Percentiles rank a stretch among this genome's conserved stretches.
Evolutionary conservation across 2,797 vertebrate species (phyloP).

Genomic region (Rhinoraja longicauda): DNA sequence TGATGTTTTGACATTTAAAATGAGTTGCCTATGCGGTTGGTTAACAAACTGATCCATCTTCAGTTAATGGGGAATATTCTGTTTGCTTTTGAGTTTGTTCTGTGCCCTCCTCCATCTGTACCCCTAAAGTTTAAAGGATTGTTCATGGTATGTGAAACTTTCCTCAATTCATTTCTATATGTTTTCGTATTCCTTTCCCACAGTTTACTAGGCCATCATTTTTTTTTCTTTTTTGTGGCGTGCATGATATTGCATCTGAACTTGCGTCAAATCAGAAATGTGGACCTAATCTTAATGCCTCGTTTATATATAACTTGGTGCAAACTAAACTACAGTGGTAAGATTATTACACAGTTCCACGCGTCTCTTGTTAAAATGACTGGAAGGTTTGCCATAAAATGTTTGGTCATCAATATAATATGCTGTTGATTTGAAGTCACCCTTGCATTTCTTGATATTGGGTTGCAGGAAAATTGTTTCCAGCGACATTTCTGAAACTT

Average conservation of each 20-base stretch:
- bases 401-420: constrained; percentile 25
- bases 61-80: constrained; percentile 2
- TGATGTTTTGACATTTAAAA: background rate
- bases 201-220: background rate
- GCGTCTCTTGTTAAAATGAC: background rate
- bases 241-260: background rate
- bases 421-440: background rate
- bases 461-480: background rate
- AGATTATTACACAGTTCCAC: background rate
- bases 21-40: background rate
- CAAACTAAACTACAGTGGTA: background rate
- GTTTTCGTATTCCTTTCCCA: background rate
- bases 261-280: background rate
- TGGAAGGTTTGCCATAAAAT: constrained; percentile 16
- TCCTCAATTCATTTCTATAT: no score
- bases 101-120: background rate
- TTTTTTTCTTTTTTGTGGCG: background rate
- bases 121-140: background rate
- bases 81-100: background rate
- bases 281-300: background rate
- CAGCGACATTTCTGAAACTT: background rate
- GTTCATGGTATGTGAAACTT: background rate
- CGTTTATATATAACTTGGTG: background rate
- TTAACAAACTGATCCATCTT: background rate
- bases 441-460: constrained; percentile 8